These are phyloP conservation scores for Daktulosphaira vitifoliae DNA, from an alignment of 1,140 invertebrate genomes.

Conservation along the genomic window DNA sequence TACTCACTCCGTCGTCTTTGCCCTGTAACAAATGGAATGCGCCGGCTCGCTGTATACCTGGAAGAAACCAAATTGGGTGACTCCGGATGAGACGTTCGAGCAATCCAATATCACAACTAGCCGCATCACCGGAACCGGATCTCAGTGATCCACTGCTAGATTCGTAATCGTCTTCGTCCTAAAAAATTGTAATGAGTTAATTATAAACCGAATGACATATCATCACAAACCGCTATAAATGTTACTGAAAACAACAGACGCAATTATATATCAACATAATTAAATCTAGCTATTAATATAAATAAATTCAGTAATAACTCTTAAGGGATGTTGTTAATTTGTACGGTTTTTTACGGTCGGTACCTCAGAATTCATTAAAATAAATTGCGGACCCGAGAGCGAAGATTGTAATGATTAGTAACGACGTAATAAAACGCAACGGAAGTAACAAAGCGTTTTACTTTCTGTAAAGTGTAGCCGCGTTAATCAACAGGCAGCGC, in stretches of 20 bases:
- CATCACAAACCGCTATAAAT: too few relatives aligned
- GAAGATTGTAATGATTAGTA: background rate
- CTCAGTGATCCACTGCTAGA: conserved; percentile 49
- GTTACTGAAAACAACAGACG: background rate
- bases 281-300: conserved; percentile 5
- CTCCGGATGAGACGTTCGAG: conserved; percentile 79
- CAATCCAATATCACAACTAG: conserved; percentile 64
- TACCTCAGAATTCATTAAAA: background rate
- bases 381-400: background rate
- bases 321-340: conserved; percentile 5
- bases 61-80: conserved; percentile 91
- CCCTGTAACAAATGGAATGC: conserved; percentile 87
- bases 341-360: background rate
- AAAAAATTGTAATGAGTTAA: too few relatives aligned
- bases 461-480: too few relatives aligned
- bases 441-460: too few relatives aligned
- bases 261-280: background rate
- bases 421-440: background rate
- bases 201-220: too few relatives aligned
- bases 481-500: too few relatives aligned
- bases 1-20: conserved; percentile 80
- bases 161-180: conserved; percentile 28
- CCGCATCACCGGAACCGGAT: conserved; percentile 41
- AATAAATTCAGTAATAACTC: background rate
- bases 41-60: conserved; percentile 82